Base-by-base conservation (phyloP, 2,113 vertebrate species). In the Oceanites oceanicus region DNA sequence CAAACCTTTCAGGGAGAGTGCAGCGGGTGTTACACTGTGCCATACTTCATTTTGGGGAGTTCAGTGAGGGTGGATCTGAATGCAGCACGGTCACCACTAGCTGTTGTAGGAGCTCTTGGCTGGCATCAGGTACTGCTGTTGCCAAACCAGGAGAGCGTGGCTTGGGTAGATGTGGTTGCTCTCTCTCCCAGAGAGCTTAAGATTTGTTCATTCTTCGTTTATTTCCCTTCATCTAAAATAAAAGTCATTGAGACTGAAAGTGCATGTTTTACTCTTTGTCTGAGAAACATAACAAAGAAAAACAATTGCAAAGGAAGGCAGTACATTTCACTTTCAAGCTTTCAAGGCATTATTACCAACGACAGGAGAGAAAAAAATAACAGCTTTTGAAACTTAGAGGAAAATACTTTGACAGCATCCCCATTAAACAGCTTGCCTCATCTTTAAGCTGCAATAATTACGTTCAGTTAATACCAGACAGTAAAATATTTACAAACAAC, bases 361-460 rank as follows among this genome's bases (percentile, higher is more conserved):
- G 42, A 89, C 78, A 88, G 88, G 42, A 92, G 63, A 84, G 92
- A 92, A 80, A 78, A 88, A 94, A 95, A 85, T 68, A 94, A 82
- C 92, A 94, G 81, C 83, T 86, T 95, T 91, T 75, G 90, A 97
- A 96, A 96, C 67, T 56, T 90, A 50, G 80, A 63, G 80, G 67
- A 75, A 97, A 96, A 92, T 75, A 94, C 65, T 91, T 86, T 96
- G 92, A 96, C 94, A 97, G 96, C 77, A 88, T 82, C 90, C 92
- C 92, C 86, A 82, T 86, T 93, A 89, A 96, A 94, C 44, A 86
- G 36, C 67, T 93, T 88, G 81, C 68, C 88, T 92, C 9, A 4
- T 84, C 86, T 94, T 86, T 91, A 72, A 90, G 84, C 80, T 81
- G 67, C 65, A 84, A 47, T 94, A 95, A 96, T 97, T 95, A 94